Evolutionary conservation across 1,140 invertebrate genomes (phyloP).

Genomic region (Zeugodacus cucurbitae): DNA sequence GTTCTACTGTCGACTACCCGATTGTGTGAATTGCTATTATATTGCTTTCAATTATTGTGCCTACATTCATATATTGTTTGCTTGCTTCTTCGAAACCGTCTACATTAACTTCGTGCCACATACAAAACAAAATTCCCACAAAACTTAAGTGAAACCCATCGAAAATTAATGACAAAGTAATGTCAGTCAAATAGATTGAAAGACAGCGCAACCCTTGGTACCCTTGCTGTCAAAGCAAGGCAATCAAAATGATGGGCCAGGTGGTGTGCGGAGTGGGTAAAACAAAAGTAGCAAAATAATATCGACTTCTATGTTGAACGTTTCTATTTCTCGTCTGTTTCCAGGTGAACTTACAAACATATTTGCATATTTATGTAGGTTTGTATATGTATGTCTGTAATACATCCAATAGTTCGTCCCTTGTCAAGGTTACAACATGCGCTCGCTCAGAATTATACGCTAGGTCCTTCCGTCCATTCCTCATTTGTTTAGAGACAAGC

Average conservation of each 20-base stretch:
- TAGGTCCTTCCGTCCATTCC: neutral
- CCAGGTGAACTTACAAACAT: neutral
- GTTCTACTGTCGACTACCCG: too few relatives aligned
- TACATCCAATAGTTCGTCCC: neutral
- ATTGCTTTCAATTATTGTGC: too few relatives aligned
- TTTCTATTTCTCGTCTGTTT: neutral
- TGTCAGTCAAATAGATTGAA: slow-evolving; percentile 63
- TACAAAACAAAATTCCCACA: neutral
- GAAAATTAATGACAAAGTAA: slow-evolving; percentile 64
- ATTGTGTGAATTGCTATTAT: too few relatives aligned
- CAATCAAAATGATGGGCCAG: neutral
- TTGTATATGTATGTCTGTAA: too few relatives aligned
- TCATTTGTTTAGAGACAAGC: neutral
- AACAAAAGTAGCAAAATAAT: neutral
- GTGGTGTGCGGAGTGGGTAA: neutral
- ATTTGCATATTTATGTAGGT: neutral
- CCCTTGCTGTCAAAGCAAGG: neutral
- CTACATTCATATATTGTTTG: too few relatives aligned
- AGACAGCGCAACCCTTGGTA: slow-evolving; percentile 15
- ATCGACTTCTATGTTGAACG: neutral
- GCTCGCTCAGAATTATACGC: neutral
- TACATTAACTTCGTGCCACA: neutral
- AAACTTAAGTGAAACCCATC: slow-evolving; percentile 45
- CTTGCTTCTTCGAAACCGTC: neutral
- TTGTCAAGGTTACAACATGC: slow-evolving; percentile 15